phyloP scores from a whole-genome alignment of 1,140 invertebrate genomes.

The Helicoverpa armigera region DNA sequence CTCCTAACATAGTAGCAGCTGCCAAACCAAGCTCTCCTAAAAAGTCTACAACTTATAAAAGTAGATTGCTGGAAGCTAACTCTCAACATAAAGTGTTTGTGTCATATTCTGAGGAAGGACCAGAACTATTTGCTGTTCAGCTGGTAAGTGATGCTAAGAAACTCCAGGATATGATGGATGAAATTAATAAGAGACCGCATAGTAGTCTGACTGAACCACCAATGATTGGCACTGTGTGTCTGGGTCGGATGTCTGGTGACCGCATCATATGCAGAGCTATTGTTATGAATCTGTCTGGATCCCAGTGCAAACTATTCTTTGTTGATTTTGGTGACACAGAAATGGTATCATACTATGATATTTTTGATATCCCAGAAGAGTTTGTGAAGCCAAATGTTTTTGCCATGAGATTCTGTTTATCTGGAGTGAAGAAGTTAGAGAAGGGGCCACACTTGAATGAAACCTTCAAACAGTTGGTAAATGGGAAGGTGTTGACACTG shows the following conservation, averaged over 20 bases:
- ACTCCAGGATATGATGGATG: slow-evolving; percentile 89
- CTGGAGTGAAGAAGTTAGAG: slow-evolving; percentile 89
- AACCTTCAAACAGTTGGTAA: slow-evolving; percentile 90
- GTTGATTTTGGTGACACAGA: slow-evolving; percentile 93
- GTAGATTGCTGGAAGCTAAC: slow-evolving; percentile 87
- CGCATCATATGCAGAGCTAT: slow-evolving; percentile 90
- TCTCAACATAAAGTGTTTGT: slow-evolving; percentile 89
- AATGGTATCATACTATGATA: slow-evolving; percentile 88
- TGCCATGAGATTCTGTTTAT: slow-evolving; percentile 91
- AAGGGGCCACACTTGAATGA: slow-evolving; percentile 90
- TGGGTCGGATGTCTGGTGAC: slow-evolving; percentile 89
- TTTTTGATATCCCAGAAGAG: slow-evolving; percentile 91
- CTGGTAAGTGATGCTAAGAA: slow-evolving; percentile 87
- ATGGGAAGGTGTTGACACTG: slow-evolving; percentile 88
- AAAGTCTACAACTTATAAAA: slow-evolving; percentile 87
- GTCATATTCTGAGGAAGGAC: slow-evolving; percentile 92
- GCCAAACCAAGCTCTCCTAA: slow-evolving; percentile 73
- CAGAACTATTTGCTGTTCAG: slow-evolving; percentile 91
- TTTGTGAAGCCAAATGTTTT: slow-evolving; percentile 90
- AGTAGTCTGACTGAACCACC: slow-evolving; percentile 88
- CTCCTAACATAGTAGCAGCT: slow-evolving; percentile 51
- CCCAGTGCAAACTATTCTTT: slow-evolving; percentile 90
- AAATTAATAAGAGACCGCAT: slow-evolving; percentile 88
- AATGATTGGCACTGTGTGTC: slow-evolving; percentile 90
- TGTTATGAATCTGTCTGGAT: slow-evolving; percentile 89